phyloP scores from a whole-genome alignment of 2,797 vertebrate genomes.

The Siniperca undulata region DNA sequence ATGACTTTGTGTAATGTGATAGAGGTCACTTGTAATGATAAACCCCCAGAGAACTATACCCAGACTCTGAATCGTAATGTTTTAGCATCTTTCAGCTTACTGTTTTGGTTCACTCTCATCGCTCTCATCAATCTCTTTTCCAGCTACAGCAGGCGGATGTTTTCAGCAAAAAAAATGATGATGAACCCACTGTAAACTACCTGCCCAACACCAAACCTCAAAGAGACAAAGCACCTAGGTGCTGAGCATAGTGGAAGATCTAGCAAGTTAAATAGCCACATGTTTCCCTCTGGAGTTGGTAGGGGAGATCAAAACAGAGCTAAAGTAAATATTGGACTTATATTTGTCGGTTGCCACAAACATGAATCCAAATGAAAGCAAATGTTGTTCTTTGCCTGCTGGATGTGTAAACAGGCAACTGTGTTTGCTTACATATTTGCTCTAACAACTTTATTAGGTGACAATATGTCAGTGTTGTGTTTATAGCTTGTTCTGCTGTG shows the following conservation, averaged over 20 bases:
- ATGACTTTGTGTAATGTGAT: not conserved
- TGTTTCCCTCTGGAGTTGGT: not conserved
- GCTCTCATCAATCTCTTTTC: not conserved
- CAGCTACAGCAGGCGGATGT: not conserved
- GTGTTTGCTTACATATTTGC: slow-evolving; percentile 12
- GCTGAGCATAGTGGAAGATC: not conserved
- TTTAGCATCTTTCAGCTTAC: not conserved
- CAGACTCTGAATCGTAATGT: not conserved
- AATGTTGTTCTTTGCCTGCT: slow-evolving; percentile 3
- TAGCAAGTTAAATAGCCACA: not conserved
- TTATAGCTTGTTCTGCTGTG: slow-evolving; percentile 1
- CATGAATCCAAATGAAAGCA: slow-evolving; percentile 14
- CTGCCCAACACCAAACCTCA: not conserved
- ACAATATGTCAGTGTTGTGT: slow-evolving; percentile 3
- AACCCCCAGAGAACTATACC: not conserved
- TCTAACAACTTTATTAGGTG: slow-evolving; percentile 5
- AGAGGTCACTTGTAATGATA: no score
- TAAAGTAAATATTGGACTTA: slow-evolving; percentile 15
- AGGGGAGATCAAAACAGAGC: slow-evolving; percentile 21
- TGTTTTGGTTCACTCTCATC: not conserved
- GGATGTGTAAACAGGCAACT: slow-evolving; percentile 11
- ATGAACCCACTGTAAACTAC: not conserved
- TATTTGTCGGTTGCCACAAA: slow-evolving; percentile 2
- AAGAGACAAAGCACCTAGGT: not conserved
- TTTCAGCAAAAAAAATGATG: not conserved